Evolutionary conservation across 1,140 invertebrate species (phyloP).

Genomic region (Drosophila santomea): DNA sequence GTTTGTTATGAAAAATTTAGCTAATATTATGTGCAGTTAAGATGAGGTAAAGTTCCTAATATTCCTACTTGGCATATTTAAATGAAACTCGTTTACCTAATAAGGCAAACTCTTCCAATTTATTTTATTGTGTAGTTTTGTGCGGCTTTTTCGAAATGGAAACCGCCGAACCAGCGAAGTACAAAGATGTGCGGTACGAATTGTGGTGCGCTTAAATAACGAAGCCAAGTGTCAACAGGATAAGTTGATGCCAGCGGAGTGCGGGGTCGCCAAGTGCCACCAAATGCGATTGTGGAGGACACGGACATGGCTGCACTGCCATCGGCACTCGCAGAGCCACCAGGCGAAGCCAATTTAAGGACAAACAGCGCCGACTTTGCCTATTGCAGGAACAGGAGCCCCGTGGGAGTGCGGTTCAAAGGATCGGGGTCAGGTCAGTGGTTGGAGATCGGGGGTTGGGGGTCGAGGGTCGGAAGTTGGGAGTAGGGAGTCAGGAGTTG

Average conservation of each 20-base stretch:
- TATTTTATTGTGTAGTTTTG: slow-evolving; percentile 6
- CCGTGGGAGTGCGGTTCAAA: slow-evolving; percentile 1
- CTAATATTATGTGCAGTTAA: too few species aligned
- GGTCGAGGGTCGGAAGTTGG: neutral
- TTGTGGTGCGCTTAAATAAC: slow-evolving; percentile 49
- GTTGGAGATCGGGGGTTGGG: slow-evolving; percentile 1
- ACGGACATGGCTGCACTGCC: slow-evolving; percentile 25
- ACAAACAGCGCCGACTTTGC: slow-evolving; percentile 58
- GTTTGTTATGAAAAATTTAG: too few species aligned
- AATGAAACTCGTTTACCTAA: neutral
- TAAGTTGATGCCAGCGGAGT: slow-evolving; percentile 68
- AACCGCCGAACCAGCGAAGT: slow-evolving; percentile 38
- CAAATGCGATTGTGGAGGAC: slow-evolving; percentile 32
- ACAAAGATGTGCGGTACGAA: slow-evolving; percentile 55
- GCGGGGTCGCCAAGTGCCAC: slow-evolving; percentile 20
- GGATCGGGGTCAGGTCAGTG: slow-evolving; percentile 21
- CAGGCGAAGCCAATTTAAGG: slow-evolving; percentile 65
- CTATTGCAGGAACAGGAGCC: slow-evolving; percentile 20
- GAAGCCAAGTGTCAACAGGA: slow-evolving; percentile 78
- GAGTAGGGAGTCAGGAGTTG: neutral
- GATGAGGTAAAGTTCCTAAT: neutral
- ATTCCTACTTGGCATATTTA: neutral
- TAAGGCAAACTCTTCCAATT: neutral
- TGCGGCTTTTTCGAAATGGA: neutral
- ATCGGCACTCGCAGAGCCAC: slow-evolving; percentile 5